Percentiles rank a stretch among this genome's conserved stretches.
Conservation (phyloP, 2,888 invertebrate species). For the Hydraecia micacea region DNA sequence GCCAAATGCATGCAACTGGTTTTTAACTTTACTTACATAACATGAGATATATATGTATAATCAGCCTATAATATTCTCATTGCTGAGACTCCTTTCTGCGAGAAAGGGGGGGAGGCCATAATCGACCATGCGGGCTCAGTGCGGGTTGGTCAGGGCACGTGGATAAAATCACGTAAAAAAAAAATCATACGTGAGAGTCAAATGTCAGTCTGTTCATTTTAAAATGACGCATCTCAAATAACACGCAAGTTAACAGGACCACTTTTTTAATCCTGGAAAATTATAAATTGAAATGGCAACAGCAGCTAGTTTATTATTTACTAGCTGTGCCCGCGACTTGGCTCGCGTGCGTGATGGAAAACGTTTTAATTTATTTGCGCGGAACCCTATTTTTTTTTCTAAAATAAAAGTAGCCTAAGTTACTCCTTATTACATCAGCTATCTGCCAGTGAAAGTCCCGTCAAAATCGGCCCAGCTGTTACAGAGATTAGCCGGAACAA, state of each 20-base stretch:
- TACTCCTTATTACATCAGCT: too few species aligned
- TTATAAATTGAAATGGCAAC: not conserved
- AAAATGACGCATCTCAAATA: not conserved
- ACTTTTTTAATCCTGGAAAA: not conserved
- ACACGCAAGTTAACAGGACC: not conserved
- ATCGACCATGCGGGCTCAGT: not conserved
- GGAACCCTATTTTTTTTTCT: too few species aligned
- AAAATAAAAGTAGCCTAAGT: too few species aligned
- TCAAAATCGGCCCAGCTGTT: too few species aligned
- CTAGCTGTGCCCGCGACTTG: too few species aligned
- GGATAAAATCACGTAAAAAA: too few species aligned
- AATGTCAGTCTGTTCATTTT: not conserved
- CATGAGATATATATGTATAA: too few species aligned
- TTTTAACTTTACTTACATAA: too few species aligned
- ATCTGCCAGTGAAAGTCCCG: too few species aligned
- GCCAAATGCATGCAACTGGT: not conserved
- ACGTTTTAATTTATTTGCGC: too few species aligned
- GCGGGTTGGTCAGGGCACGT: not conserved
- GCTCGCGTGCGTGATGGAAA: too few species aligned
- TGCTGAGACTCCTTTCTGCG: not conserved
- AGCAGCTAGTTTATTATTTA: not conserved
- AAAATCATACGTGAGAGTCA: not conserved
- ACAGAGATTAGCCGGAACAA: too few species aligned
- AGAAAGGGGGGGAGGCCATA: not conserved
- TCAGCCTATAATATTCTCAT: not conserved